phyloP scores from a whole-genome alignment of 2,113 vertebrate genomes.

The Corythornis vintsioides region DNA sequence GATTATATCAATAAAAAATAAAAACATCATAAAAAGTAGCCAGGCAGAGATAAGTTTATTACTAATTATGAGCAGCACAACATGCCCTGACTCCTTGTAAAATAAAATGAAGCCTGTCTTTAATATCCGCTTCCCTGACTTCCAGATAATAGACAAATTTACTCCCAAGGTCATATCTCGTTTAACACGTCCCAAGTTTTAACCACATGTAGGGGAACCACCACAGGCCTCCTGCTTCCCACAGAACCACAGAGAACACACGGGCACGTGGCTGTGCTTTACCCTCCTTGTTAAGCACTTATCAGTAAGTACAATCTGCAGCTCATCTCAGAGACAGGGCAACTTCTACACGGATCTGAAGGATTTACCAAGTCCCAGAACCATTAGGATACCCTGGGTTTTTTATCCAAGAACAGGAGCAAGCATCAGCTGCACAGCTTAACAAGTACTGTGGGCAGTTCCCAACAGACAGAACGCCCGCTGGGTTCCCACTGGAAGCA shows the following conservation, averaged over 20 bases:
- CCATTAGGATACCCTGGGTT: background rate
- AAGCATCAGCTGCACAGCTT: background rate
- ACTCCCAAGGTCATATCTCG: constrained; percentile 80
- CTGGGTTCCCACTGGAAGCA: background rate
- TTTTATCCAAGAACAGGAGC: background rate
- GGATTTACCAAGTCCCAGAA: background rate
- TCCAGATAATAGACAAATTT: constrained; percentile 78
- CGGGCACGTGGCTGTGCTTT: background rate
- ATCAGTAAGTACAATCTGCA: background rate
- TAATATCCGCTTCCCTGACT: constrained; percentile 77
- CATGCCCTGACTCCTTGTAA: constrained; percentile 59
- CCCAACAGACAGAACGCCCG: background rate
- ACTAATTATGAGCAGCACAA: constrained; percentile 66
- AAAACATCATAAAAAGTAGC: constrained; percentile 69
- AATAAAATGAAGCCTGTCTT: constrained; percentile 82
- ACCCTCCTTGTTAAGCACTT: background rate
- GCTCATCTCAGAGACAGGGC: background rate
- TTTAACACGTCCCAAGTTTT: constrained; percentile 77
- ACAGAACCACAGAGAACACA: background rate
- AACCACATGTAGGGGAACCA: constrained; percentile 29
- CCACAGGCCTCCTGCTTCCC: background rate
- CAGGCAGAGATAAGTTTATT: constrained; percentile 64
- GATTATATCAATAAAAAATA: constrained; percentile 60
- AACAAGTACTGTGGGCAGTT: background rate
- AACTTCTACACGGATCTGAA: background rate